Percentiles rank a stretch among this genome's conserved stretches.
Conservation (phyloP, 1,140 invertebrate species). For the Antheraea pernyi region DNA sequence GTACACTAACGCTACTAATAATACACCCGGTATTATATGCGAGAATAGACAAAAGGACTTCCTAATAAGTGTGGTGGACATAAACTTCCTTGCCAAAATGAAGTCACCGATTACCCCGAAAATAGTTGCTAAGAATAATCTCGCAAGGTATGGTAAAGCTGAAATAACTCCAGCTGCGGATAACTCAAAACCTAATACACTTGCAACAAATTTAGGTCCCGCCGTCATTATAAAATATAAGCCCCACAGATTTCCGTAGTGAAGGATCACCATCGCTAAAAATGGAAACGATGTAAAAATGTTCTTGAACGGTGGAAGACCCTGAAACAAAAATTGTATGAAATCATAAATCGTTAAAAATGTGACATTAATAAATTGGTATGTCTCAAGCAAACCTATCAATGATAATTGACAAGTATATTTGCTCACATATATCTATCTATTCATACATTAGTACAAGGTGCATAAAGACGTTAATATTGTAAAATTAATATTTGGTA, state of each 20-base stretch:
- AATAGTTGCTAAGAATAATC: slow-evolving; percentile 82
- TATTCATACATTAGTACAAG: not conserved
- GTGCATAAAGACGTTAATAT: not conserved
- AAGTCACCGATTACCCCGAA: slow-evolving; percentile 85
- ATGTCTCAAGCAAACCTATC: not conserved
- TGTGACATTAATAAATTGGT: not conserved
- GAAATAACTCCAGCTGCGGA: slow-evolving; percentile 85
- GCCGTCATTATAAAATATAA: slow-evolving; percentile 91
- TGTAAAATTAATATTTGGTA: slow-evolving; percentile 1
- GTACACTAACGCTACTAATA: slow-evolving; percentile 83
- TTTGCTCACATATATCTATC: too few species aligned
- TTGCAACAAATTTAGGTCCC: slow-evolving; percentile 92
- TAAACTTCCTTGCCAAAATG: slow-evolving; percentile 79
- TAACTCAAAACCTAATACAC: slow-evolving; percentile 90
- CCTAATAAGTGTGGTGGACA: slow-evolving; percentile 82
- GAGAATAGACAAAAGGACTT: slow-evolving; percentile 86
- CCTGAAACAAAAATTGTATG: slow-evolving; percentile 52
- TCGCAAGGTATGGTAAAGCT: slow-evolving; percentile 84
- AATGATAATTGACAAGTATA: not conserved
- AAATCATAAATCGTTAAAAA: not conserved
- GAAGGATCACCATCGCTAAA: slow-evolving; percentile 83
- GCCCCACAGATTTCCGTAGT: slow-evolving; percentile 89
- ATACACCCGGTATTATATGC: slow-evolving; percentile 84
- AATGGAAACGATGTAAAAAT: slow-evolving; percentile 84
- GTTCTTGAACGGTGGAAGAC: slow-evolving; percentile 79